A percentile compares a stretch with the other conserved stretches of the same genome.
Evolutionary conservation across 2,797 vertebrate genomes (phyloP).

Genomic region (Numenius phaeopus): DNA sequence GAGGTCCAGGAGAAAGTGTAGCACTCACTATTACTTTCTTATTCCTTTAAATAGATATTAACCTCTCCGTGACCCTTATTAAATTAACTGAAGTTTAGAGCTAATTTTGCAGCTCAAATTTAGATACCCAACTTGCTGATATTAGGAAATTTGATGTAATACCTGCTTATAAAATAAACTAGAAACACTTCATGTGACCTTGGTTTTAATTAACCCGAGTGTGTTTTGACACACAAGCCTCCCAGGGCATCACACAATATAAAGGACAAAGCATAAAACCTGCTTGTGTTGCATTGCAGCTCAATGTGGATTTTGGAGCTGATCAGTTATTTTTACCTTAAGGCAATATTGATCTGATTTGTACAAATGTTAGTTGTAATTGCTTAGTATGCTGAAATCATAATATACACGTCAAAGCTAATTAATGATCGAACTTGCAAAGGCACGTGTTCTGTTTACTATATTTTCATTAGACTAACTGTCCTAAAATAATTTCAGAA

Average conservation of each 20-base stretch:
- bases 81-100: not conserved
- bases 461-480: not conserved
- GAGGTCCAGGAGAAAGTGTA: not conserved
- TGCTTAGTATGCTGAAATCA: not conserved
- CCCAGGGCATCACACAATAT: not conserved
- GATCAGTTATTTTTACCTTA: conserved; percentile 6
- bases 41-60: not conserved
- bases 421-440: not conserved
- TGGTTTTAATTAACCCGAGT: conserved; percentile 34
- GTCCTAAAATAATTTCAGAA: not conserved
- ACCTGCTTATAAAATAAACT: not conserved
- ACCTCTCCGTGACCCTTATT: not conserved
- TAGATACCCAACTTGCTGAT: not conserved
- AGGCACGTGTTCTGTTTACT: not conserved
- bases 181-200: not conserved
- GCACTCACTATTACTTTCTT: not conserved
- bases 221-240: not conserved
- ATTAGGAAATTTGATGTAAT: not conserved
- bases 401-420: not conserved
- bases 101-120: not conserved
- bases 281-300: not conserved
- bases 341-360: conserved; percentile 14
- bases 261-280: not conserved
- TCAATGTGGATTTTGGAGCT: not conserved
- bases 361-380: not conserved